Evolutionary conservation across 2,797 vertebrate species (phyloP).

Genomic region (Knipowitschia caucasica): DNA sequence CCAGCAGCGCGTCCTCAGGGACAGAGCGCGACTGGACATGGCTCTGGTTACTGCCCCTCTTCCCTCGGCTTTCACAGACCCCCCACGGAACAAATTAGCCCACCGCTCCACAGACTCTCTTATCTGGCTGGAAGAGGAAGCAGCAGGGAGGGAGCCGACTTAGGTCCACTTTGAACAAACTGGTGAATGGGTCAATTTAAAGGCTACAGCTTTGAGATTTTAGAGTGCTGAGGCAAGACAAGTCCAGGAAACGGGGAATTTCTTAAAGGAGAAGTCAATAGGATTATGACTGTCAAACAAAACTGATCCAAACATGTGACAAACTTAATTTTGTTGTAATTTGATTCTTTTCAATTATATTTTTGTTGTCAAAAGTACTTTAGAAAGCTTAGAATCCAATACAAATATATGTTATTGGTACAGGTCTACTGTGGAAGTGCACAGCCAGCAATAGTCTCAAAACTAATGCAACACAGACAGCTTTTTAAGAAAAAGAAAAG

Average conservation of each 20-base stretch:
- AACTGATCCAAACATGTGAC: no score
- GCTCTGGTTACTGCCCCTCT: conserved; percentile 50
- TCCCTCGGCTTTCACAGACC: conserved; percentile 23
- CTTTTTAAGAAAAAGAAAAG: no score
- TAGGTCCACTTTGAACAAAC: conserved; percentile 67
- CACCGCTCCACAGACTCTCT: conserved; percentile 37
- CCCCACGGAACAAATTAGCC: conserved; percentile 17
- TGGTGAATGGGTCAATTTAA: conserved; percentile 67
- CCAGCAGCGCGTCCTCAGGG: conserved; percentile 62
- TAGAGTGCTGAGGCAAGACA: neutral
- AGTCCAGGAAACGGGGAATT: neutral
- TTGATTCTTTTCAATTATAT: no score
- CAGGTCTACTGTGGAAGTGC: no score
- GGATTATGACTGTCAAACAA: no score
- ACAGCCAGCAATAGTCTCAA: no score
- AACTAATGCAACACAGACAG: no score
- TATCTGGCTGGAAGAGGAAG: conserved; percentile 70
- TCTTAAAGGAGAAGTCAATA: neutral
- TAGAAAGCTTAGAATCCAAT: no score
- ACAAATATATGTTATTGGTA: no score
- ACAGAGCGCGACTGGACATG: conserved; percentile 29
- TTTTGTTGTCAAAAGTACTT: no score
- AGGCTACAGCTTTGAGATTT: conserved; percentile 23
- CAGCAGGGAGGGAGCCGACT: conserved; percentile 50
- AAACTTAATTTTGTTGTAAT: no score